Base-by-base conservation (phyloP, 2,113 vertebrate species). In the Pyrgilauda ruficollis region DNA sequence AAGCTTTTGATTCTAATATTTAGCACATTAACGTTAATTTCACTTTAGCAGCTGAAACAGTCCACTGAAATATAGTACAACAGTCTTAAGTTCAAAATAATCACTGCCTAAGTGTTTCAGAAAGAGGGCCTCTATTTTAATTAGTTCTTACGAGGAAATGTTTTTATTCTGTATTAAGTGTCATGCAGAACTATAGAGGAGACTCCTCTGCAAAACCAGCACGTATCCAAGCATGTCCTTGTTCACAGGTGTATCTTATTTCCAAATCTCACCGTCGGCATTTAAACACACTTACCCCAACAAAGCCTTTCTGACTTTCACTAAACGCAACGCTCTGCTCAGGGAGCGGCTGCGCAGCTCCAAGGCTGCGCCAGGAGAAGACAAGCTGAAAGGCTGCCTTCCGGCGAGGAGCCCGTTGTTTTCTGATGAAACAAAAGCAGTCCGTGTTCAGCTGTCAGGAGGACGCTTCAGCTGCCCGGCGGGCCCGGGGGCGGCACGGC, bases 391-490 rank as follows among this genome's bases (percentile, higher is more conserved):
- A 3, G 19, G 30, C 28, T 6, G 69, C 66, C 18, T 33, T 6
- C 2, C 8, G 28, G 19, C 7, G 56, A 44, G 37, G 13, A 52
- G 17, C 35, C 50, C 2, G 21, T 15, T 27, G 52, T 24, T 46
- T 17, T 4, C 49, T 8, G 33, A 13, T 1, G 28, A 10, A 35
- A 59, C 9, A 50, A 13, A 31, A 33, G 52, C 81, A 11, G 53
- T 19, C 23, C 6, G 13, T 8, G 10, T 4, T 26, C 26, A 22
- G 7, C 44, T 31, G 31, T 5, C n/a, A 26, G 8, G 4, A 19
- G 43, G 58, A 3, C 20, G 5, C 11, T 2, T 0, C 2, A 11
- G 4, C 37, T 0, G 53, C 33, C 12, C 22, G 46, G 27, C 67
- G 6, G 62, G 6, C 24, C 30, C 33, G 39, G 61, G 66, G 35